Evolutionary conservation across 2,888 invertebrate species (phyloP).

Genomic region (Hemithea aestivaria): DNA sequence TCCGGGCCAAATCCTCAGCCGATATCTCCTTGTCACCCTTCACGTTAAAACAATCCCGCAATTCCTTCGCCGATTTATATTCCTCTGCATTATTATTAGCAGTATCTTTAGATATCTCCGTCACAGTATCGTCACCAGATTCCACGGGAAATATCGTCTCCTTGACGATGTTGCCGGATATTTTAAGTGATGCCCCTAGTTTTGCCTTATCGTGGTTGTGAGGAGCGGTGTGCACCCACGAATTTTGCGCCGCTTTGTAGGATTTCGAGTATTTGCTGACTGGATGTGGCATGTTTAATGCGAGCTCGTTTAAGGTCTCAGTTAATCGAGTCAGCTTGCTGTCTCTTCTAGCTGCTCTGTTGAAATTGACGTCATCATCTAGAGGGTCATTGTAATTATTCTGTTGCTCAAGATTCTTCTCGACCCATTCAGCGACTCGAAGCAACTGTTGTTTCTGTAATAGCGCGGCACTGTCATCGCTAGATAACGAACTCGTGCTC

Average conservation of each 20-base stretch:
- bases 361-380: conserved; percentile 62
- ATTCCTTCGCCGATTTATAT: conserved; percentile 46
- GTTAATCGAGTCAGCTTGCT: conserved; percentile 61
- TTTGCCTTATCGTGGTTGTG: conserved; percentile 42
- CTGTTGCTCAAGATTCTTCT: conserved; percentile 80
- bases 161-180: conserved; percentile 52
- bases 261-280: conserved; percentile 68
- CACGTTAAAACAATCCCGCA: conserved; percentile 46
- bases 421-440: conserved; percentile 88
- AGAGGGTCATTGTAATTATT: conserved; percentile 66
- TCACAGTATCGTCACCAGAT: conserved; percentile 56
- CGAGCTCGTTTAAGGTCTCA: conserved; percentile 67
- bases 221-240: conserved; percentile 48
- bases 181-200: conserved; percentile 34
- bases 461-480: conserved; percentile 75
- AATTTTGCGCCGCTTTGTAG: conserved; percentile 51
- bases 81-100: conserved; percentile 46
- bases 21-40: conserved; percentile 64
- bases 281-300: conserved; percentile 71
- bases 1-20: conserved; percentile 82
- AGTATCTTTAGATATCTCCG: conserved; percentile 57
- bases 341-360: conserved; percentile 51
- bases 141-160: conserved; percentile 71
- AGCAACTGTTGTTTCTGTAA: conserved; percentile 82
- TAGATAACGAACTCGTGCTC: conserved; percentile 73